Evolutionary conservation across 2,797 vertebrate genomes (phyloP).

Genomic region (Sardinella longiceps): DNA sequence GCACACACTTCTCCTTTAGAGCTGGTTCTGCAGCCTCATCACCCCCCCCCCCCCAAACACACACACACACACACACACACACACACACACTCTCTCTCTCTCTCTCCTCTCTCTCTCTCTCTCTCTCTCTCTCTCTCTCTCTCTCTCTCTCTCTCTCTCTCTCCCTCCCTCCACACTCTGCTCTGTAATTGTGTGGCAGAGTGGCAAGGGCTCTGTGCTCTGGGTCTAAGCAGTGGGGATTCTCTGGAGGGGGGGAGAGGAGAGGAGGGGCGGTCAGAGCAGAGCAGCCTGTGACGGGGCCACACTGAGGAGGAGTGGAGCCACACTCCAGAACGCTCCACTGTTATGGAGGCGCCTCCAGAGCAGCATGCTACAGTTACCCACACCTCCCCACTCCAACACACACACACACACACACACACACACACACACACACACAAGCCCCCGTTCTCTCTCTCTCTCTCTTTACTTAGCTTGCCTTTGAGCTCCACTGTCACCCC

Average conservation of each 20-base stretch:
- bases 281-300: conserved; percentile 24
- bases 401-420: background rate
- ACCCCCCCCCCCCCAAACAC: background rate
- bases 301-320: background rate
- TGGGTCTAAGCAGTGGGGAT: background rate
- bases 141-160: no score
- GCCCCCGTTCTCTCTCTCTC: background rate
- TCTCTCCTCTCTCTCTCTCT: conserved; percentile 4
- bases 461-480: background rate
- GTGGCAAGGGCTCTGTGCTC: conserved; percentile 27
- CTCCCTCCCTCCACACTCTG: conserved; percentile 11
- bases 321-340: conserved; percentile 39
- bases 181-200: conserved; percentile 48
- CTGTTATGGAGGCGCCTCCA: conserved; percentile 21
- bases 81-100: no score
- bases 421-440: background rate
- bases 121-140: background rate
- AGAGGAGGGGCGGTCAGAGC: conserved; percentile 31
- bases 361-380: background rate
- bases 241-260: background rate
- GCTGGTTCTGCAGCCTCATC: conserved; percentile 25
- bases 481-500: conserved; percentile 21
- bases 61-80: background rate
- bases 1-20: conserved; percentile 27
- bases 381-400: no score